Evolutionary conservation across 2,113 vertebrate species (phyloP).

Genomic region (Phalacrocorax aristotelis): DNA sequence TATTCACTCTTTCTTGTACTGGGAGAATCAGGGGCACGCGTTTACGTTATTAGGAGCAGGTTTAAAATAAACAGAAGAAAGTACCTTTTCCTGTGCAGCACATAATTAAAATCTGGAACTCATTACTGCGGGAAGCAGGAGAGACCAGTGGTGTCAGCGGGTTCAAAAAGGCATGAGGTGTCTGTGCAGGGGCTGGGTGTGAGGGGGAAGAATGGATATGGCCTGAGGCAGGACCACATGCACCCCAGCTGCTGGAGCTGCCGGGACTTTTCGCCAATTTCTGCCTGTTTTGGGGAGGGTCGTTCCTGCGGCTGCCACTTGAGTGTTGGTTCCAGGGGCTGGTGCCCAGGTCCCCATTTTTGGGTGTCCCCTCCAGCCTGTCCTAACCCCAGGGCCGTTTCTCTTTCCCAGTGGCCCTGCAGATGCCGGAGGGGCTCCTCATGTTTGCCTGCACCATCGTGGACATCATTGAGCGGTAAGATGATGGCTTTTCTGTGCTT

Average conservation of each 20-base stretch:
- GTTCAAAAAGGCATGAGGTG: slow-evolving; percentile 12
- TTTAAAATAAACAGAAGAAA: slow-evolving; percentile 63
- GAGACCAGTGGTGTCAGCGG: neutral
- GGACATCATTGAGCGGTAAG: slow-evolving; percentile 94
- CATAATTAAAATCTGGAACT: slow-evolving; percentile 58
- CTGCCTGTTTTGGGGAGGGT: neutral
- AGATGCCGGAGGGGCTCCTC: slow-evolving; percentile 97
- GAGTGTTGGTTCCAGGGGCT: neutral
- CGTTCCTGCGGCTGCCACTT: accelerated
- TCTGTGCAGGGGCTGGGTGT: accelerated
- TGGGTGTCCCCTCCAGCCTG: neutral
- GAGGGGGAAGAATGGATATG: neutral
- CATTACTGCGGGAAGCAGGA: neutral
- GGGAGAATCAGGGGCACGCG: neutral
- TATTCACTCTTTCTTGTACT: slow-evolving; percentile 8
- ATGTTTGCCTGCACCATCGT: slow-evolving; percentile 95
- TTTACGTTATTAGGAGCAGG: slow-evolving; percentile 28
- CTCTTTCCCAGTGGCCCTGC: slow-evolving; percentile 87
- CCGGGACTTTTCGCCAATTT: accelerated
- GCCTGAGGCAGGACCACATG: neutral
- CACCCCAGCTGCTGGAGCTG: neutral
- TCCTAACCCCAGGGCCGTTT: neutral
- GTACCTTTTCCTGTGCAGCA: slow-evolving; percentile 24
- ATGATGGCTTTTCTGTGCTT: neutral
- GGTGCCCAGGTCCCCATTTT: neutral